These are phyloP conservation scores for Ianthella basta DNA, from an alignment of 37 sponge, comb jelly and placozoan genomes.

Conservation along the genomic window DNA sequence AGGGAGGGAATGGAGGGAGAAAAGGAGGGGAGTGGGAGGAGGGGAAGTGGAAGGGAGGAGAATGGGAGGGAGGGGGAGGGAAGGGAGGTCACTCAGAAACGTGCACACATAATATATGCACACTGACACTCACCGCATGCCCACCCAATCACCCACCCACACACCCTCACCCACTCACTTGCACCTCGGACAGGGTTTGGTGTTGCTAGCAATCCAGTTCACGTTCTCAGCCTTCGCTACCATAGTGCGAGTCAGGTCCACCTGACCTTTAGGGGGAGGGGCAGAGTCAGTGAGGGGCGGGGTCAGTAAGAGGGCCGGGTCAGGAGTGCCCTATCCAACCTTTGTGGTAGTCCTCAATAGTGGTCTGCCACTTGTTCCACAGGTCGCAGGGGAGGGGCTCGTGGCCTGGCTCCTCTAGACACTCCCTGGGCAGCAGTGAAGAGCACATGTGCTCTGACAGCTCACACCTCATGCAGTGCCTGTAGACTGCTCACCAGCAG, in stretches of 20 bases:
- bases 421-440: conserved; percentile 45
- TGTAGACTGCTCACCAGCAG: conserved; percentile 65
- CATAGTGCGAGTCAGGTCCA: conserved; percentile 16
- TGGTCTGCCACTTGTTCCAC: conserved; percentile 76
- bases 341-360: conserved; percentile 15
- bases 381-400: conserved; percentile 86
- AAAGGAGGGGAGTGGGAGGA: not conserved
- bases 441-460: too few relatives aligned
- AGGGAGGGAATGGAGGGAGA: too few relatives aligned
- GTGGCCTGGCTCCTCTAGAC: conserved; percentile 76
- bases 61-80: not conserved
- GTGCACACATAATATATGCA: not conserved
- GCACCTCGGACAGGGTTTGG: conserved; percentile 81
- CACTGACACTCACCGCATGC: too few relatives aligned
- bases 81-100: too few relatives aligned
- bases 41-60: not conserved
- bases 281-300: too few relatives aligned
- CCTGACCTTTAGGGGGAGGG: not conserved
- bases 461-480: conserved; percentile 1
- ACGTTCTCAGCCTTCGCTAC: conserved; percentile 56
- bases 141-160: not conserved
- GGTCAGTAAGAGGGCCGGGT: too few relatives aligned
- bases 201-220: conserved; percentile 61
- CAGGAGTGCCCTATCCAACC: not conserved
- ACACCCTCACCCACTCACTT: not conserved